Evolutionary conservation across 2,797 vertebrate genomes (phyloP).

Genomic region (Lepidocolaptes lacrymiger): DNA sequence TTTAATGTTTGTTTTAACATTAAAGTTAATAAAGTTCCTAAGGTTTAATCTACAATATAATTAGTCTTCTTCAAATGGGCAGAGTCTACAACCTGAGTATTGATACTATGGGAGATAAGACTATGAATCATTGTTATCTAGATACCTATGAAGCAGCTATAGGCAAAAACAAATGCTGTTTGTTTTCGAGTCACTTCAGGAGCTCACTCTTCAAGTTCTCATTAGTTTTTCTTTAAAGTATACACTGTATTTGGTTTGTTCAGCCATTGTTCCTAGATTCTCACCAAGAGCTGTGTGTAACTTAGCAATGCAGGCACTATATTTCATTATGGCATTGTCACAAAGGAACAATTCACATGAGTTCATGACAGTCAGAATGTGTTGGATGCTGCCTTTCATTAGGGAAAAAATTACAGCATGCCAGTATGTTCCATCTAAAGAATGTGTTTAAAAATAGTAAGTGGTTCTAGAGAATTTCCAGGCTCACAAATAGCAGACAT

Average conservation of each 20-base stretch:
- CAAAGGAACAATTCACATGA: not conserved
- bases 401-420: slow-evolving; percentile 1
- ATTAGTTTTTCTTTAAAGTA: not conserved
- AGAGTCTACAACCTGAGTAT: not conserved
- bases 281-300: not conserved
- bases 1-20: not conserved
- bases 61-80: not conserved
- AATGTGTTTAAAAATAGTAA: slow-evolving; percentile 56
- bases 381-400: slow-evolving; percentile 8
- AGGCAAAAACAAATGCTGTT: not conserved
- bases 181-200: not conserved
- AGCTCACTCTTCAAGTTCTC: not conserved
- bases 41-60: not conserved
- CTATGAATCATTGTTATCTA: not conserved
- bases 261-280: not conserved
- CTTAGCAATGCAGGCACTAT: not conserved
- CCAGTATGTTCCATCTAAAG: slow-evolving; percentile 8
- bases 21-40: not conserved
- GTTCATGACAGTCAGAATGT: not conserved
- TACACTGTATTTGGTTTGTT: not conserved
- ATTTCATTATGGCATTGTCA: not conserved
- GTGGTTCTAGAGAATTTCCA: slow-evolving; percentile 55
- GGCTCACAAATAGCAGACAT: slow-evolving; percentile 18
- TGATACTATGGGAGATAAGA: not conserved
- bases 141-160: not conserved